Evolutionary conservation across 2,888 invertebrate genomes (phyloP).

Genomic region (Polymixis flavicincta): DNA sequence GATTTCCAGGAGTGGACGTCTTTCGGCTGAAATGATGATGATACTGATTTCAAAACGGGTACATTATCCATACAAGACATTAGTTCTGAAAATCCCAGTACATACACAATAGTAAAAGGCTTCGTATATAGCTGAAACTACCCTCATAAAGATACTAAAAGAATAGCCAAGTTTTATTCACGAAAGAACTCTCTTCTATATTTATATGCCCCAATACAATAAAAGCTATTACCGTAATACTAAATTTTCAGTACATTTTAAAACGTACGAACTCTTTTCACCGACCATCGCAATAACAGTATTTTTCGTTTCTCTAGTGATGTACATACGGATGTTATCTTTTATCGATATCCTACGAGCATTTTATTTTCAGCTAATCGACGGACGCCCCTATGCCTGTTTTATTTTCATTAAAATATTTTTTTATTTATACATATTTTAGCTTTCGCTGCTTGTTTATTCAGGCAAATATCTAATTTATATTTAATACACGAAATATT

Average conservation of each 20-base stretch:
- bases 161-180: slow-evolving; percentile 59
- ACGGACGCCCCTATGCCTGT: too few species aligned
- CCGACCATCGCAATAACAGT: slow-evolving; percentile 66
- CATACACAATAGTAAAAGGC: slow-evolving; percentile 33
- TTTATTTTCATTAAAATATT: background rate
- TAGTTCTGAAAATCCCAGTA: slow-evolving; percentile 30
- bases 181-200: slow-evolving; percentile 54
- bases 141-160: slow-evolving; percentile 50
- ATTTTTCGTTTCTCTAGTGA: slow-evolving; percentile 61
- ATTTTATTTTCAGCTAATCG: background rate
- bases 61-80: slow-evolving; percentile 26
- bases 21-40: too few species aligned
- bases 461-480: background rate
- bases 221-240: slow-evolving; percentile 66
- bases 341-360: slow-evolving; percentile 44
- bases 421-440: background rate
- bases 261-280: slow-evolving; percentile 68
- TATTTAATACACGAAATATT: background rate
- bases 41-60: background rate
- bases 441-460: background rate
- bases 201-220: slow-evolving; percentile 62
- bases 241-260: slow-evolving; percentile 69
- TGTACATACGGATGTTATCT: slow-evolving; percentile 13
- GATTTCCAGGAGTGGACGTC: too few species aligned
- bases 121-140: slow-evolving; percentile 31